phyloP scores from a whole-genome alignment of 2,113 vertebrate genomes.

The Melanerpes formicivorus region DNA sequence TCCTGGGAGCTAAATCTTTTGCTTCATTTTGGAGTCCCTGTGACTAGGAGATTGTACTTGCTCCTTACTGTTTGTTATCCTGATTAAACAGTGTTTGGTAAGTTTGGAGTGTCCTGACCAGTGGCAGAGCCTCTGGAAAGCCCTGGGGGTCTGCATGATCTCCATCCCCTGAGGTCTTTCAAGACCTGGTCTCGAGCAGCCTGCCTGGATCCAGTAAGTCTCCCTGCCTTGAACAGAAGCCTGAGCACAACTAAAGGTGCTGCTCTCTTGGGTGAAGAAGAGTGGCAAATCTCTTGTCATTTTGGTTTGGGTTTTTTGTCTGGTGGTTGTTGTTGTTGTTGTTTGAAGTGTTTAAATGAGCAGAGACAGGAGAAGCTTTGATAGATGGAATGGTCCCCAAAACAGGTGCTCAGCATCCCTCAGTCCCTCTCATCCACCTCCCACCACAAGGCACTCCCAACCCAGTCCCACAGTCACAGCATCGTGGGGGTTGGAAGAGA shows the following conservation, averaged over 20 bases:
- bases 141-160: fast-evolving
- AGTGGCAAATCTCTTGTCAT: neutral
- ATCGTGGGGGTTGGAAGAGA: too few species aligned
- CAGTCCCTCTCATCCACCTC: neutral
- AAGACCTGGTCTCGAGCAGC: neutral
- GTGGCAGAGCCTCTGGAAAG: neutral
- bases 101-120: neutral
- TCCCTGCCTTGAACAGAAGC: neutral
- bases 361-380: neutral
- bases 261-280: neutral
- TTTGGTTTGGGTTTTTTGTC: too few species aligned
- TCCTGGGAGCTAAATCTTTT: neutral
- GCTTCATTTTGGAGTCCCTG: neutral
- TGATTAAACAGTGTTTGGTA: neutral
- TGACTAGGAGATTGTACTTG: too few species aligned
- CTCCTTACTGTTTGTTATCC: neutral
- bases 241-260: neutral
- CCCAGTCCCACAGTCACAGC: neutral
- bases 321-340: neutral
- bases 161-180: neutral
- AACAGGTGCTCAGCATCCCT: fast-evolving
- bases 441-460: fast-evolving
- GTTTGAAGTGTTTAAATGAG: neutral
- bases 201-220: neutral
- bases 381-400: fast-evolving